phyloP scores from a whole-genome alignment of 2,113 vertebrate genomes.

The Calidris pugnax region DNA sequence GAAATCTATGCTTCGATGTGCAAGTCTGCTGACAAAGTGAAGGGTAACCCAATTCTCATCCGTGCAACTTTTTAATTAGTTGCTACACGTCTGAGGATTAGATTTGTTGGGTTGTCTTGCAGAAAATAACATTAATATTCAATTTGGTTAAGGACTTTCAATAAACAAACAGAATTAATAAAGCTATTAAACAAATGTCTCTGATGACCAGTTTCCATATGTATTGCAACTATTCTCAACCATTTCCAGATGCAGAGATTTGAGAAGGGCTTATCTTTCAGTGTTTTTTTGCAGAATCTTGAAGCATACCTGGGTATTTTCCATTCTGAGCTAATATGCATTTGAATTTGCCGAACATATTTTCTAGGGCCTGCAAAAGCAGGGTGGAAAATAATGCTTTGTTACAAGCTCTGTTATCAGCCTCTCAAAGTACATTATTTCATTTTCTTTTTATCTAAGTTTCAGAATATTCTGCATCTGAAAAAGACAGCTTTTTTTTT shows the following conservation, averaged over 20 bases:
- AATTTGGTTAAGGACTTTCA: conserved; percentile 31
- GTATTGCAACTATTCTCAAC: neutral
- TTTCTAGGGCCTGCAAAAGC: neutral
- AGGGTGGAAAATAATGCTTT: neutral
- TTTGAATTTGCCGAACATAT: neutral
- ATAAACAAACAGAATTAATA: conserved; percentile 59
- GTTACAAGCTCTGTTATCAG: neutral
- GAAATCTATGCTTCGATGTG: conserved; percentile 32
- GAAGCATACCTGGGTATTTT: neutral
- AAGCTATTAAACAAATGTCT: conserved; percentile 50
- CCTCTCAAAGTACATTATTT: neutral
- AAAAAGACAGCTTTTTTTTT: neutral
- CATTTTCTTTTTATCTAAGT: neutral
- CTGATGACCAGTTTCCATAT: conserved; percentile 30
- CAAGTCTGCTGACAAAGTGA: conserved; percentile 41
- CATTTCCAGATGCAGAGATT: neutral
- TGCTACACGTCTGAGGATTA: conserved; percentile 49
- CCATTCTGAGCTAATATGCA: neutral
- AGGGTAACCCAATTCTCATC: conserved; percentile 43
- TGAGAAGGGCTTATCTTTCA: neutral
- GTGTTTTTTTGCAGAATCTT: neutral
- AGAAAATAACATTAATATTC: conserved; percentile 67
- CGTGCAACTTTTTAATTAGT: conserved; percentile 54
- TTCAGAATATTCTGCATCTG: neutral
- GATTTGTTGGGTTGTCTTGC: conserved; percentile 39